Conservation (phyloP, 53 echinoderm and acorn worm species). For the Zoroaster sp. region DNA sequence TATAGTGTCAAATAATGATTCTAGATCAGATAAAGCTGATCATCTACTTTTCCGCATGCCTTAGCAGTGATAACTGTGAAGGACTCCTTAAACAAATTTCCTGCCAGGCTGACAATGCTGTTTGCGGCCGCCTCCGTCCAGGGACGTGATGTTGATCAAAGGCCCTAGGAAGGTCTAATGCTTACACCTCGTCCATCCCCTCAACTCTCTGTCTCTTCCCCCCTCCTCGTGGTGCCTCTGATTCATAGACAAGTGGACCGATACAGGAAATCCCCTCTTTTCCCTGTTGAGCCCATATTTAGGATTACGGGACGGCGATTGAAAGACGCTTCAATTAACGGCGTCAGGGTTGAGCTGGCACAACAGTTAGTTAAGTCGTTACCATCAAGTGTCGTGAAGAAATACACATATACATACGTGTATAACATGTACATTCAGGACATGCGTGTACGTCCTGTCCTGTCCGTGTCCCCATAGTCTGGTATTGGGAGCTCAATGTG, state of each 20-base stretch:
- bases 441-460: too few species aligned
- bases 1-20: background rate
- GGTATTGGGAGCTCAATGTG: background rate
- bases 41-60: background rate
- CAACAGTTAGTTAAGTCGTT: conserved; percentile 6
- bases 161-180: too few species aligned
- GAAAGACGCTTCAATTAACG: conserved; percentile 26
- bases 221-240: background rate
- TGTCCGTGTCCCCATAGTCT: background rate
- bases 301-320: conserved; percentile 32
- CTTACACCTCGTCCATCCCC: too few species aligned
- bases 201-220: background rate
- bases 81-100: conserved; percentile 27
- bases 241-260: conserved; percentile 27
- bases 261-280: conserved; percentile 39
- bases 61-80: background rate
- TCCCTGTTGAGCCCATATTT: background rate
- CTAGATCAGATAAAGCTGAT: background rate
- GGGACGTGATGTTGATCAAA: background rate
- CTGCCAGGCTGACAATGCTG: background rate
- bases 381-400: background rate
- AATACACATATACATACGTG: too few species aligned
- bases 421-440: background rate
- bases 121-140: background rate
- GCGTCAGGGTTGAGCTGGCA: conserved; percentile 9